A percentile compares a stretch with the other conserved stretches of the same genome.
phyloP scores from a whole-genome alignment of 1,140 invertebrate species.

The Anthonomus grandis region DNA sequence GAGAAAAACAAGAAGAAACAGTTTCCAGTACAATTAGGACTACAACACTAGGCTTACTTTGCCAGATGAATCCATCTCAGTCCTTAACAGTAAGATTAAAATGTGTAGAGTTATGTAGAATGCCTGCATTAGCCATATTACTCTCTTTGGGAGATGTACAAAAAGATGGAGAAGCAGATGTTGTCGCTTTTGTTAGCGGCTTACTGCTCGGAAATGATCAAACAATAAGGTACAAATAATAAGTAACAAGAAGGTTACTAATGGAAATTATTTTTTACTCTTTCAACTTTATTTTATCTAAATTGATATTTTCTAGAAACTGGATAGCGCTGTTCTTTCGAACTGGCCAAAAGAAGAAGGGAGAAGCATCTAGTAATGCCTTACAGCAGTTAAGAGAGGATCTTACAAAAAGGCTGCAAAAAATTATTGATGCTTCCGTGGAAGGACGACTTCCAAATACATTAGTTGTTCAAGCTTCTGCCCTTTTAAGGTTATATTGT shows the following conservation, averaged over 20 bases:
- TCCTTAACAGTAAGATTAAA: conserved; percentile 77
- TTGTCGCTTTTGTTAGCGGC: conserved; percentile 85
- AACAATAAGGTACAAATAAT: conserved; percentile 58
- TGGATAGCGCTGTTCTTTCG: conserved; percentile 93
- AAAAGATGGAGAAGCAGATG: conserved; percentile 49
- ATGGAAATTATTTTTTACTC: conserved; percentile 1
- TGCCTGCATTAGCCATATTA: conserved; percentile 82
- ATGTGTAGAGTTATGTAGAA: conserved; percentile 82
- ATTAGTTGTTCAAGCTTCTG: conserved; percentile 75
- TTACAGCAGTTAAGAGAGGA: conserved; percentile 77
- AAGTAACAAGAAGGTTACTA: background rate
- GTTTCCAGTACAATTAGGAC: conserved; percentile 65
- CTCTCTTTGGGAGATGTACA: conserved; percentile 57
- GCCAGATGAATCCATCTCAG: conserved; percentile 86
- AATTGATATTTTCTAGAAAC: conserved; percentile 47
- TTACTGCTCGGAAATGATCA: conserved; percentile 88
- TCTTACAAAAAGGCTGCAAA: conserved; percentile 67
- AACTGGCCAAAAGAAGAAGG: conserved; percentile 85
- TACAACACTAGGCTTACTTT: conserved; percentile 73
- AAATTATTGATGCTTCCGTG: conserved; percentile 55
- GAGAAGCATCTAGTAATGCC: conserved; percentile 66
- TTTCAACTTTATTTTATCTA: background rate
- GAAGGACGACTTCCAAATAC: conserved; percentile 60
- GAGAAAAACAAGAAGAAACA: conserved; percentile 85
- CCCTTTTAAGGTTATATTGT: conserved; percentile 82